Conservation (phyloP, 92 coral and sea anemone genomes). For the Bergia puertoricense region DNA sequence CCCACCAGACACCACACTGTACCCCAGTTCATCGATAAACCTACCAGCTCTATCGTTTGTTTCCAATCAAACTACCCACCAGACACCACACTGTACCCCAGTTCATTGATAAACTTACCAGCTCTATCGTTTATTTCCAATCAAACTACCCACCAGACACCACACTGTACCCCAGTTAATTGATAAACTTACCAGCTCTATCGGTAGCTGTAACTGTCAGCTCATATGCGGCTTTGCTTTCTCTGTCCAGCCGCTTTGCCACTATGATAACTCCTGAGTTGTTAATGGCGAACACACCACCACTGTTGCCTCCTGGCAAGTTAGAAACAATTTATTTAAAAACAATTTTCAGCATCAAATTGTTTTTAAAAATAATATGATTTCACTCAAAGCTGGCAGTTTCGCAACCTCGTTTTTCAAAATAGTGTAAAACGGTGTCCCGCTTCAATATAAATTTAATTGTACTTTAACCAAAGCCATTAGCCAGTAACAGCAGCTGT, state of each 20-base stretch:
- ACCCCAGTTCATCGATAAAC: no score
- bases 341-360: no score
- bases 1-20: not conserved
- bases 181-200: constrained; percentile 46
- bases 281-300: constrained; percentile 67
- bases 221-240: constrained; percentile 76
- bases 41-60: constrained; percentile 59
- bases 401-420: no score
- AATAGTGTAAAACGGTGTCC: no score
- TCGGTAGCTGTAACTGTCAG: constrained; percentile 83
- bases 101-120: not conserved
- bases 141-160: not conserved
- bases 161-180: not conserved
- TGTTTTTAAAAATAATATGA: no score
- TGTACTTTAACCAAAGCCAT: no score
- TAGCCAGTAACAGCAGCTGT: no score
- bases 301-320: constrained; percentile 73
- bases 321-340: no score
- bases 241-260: constrained; percentile 85
- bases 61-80: not conserved
- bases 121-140: no score
- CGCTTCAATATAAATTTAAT: no score
- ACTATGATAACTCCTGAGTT: constrained; percentile 82
- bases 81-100: no score
- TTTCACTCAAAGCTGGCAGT: no score